Percentiles rank a stretch among this genome's conserved stretches.
These are phyloP conservation scores for Arenaria interpres DNA, from an alignment of 2,113 vertebrate genomes.

Conservation along the genomic window DNA sequence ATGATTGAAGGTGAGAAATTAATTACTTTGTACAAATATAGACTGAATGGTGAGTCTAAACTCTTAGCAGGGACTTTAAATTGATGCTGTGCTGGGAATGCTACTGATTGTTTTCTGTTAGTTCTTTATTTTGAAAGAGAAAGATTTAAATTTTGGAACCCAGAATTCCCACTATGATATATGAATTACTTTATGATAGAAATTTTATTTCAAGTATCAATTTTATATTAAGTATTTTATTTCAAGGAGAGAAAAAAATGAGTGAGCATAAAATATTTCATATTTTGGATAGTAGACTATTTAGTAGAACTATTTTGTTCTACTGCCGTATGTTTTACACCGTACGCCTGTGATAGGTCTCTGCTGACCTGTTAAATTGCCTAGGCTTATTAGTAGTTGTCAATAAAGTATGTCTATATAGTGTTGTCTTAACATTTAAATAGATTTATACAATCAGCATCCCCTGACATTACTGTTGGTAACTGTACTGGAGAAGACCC, in stretches of 20 bases:
- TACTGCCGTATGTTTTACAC: background rate
- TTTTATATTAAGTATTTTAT: too few relatives aligned
- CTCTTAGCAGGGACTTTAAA: background rate
- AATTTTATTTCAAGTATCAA: slow-evolving; percentile 20
- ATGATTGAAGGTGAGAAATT: background rate
- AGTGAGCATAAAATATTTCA: background rate
- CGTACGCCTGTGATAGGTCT: background rate
- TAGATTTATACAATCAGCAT: background rate
- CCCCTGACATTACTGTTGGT: background rate
- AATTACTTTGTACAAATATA: background rate
- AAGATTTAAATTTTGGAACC: background rate
- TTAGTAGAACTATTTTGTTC: background rate
- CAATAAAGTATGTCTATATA: background rate
- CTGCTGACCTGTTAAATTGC: background rate
- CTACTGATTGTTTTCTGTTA: background rate
- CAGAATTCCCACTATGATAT: background rate
- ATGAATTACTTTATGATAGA: slow-evolving; percentile 12
- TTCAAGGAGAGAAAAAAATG: background rate
- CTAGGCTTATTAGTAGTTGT: background rate
- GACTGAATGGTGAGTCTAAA: background rate
- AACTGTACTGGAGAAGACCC: background rate
- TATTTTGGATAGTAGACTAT: background rate
- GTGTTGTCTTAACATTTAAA: slow-evolving; percentile 22
- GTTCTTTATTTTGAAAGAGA: background rate
- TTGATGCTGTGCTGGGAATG: background rate